Evolutionary conservation across 2,113 vertebrate species (phyloP).

Genomic region (Caranx ignobilis): DNA sequence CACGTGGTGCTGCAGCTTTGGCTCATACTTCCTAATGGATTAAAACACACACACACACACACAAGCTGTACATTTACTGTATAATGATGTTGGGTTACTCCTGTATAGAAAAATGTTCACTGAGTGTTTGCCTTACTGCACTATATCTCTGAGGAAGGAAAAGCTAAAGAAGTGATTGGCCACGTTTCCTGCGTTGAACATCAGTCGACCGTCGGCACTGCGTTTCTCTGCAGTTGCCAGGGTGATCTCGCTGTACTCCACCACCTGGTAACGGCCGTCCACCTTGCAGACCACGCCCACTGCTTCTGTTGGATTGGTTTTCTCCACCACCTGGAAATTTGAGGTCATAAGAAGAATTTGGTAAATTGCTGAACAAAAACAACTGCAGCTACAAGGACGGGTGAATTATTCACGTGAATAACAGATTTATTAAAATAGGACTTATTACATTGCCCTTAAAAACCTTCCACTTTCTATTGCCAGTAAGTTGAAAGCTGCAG

Average conservation of each 20-base stretch:
- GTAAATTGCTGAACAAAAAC: not conserved
- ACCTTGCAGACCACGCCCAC: slow-evolving; percentile 97
- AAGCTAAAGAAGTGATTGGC: slow-evolving; percentile 97
- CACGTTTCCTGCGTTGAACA: slow-evolving; percentile 94
- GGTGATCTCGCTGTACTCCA: slow-evolving; percentile 98
- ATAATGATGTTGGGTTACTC: not conserved
- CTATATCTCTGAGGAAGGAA: slow-evolving; percentile 90
- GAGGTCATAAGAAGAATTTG: not conserved
- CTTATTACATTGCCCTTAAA: not conserved
- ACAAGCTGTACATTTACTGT: not conserved
- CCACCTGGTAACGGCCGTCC: slow-evolving; percentile 93
- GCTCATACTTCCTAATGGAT: slow-evolving; percentile 88
- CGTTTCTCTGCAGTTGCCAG: slow-evolving; percentile 91
- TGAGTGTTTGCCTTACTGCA: slow-evolving; percentile 85
- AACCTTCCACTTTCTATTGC: slow-evolving; percentile 17
- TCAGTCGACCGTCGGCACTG: slow-evolving; percentile 88
- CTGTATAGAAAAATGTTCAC: not conserved
- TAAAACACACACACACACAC: not conserved
- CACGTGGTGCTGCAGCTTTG: slow-evolving; percentile 93
- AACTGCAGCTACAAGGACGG: not conserved
- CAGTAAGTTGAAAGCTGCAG: slow-evolving; percentile 47
- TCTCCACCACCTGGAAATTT: slow-evolving; percentile 93
- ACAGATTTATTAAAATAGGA: not conserved
- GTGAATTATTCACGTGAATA: not conserved
- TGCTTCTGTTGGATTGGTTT: slow-evolving; percentile 95